Evolutionary conservation across 2,113 vertebrate species (phyloP).

Genomic region (Lasiurus cinereus): DNA sequence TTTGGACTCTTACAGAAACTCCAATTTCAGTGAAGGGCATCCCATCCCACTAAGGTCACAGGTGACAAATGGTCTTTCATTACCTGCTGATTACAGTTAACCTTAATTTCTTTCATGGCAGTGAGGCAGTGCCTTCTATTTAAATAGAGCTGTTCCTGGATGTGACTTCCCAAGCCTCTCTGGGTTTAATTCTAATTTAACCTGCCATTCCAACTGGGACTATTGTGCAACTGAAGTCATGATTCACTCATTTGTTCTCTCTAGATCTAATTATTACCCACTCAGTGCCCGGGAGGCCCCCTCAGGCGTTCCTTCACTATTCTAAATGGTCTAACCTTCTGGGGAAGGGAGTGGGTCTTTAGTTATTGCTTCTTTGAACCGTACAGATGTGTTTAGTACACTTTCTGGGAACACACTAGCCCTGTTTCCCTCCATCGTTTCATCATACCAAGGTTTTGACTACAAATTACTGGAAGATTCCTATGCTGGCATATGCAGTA

Average conservation of each 20-base stretch:
- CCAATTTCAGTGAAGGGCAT: conserved; percentile 53
- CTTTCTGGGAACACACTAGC: background rate
- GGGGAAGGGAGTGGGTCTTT: conserved; percentile 14
- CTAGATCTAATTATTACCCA: conserved; percentile 62
- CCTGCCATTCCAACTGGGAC: conserved; percentile 61
- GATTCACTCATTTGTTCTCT: conserved; percentile 73
- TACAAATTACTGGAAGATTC: background rate
- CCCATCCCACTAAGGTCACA: conserved; percentile 75
- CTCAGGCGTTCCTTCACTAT: background rate
- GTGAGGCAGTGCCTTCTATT: conserved; percentile 20
- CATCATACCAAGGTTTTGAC: background rate
- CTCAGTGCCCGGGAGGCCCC: background rate
- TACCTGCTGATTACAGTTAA: conserved; percentile 80
- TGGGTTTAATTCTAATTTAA: conserved; percentile 80
- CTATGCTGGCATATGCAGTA: fast-evolving
- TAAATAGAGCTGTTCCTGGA: conserved; percentile 73
- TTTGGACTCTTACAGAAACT: conserved; percentile 66
- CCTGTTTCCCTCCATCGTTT: background rate
- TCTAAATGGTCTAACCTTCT: conserved; percentile 44
- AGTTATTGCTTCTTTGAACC: conserved; percentile 15
- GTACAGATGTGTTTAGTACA: background rate
- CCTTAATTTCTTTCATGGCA: conserved; percentile 58
- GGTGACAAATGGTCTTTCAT: conserved; percentile 81
- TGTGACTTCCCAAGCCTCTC: conserved; percentile 77
- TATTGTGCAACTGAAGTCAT: conserved; percentile 48